Conservation (phyloP, 2,797 vertebrate genomes). For the Natrix natrix region DNA sequence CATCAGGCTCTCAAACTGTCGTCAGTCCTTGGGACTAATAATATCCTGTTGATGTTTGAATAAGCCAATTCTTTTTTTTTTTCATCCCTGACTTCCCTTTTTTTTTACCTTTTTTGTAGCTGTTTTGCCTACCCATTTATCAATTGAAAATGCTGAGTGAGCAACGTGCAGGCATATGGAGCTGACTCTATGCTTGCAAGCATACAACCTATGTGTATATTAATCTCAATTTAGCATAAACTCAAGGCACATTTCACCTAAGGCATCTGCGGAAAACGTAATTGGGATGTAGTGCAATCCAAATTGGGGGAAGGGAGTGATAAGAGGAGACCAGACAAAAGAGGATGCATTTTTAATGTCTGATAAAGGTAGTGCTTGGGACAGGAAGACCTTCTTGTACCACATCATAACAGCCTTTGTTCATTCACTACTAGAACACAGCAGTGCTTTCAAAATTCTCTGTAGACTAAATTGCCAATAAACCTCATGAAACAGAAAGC, state of each 20-base stretch:
- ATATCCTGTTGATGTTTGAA: slow-evolving; percentile 74
- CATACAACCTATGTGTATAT: not conserved
- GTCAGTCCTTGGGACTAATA: slow-evolving; percentile 70
- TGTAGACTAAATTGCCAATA: not conserved
- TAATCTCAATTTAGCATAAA: slow-evolving; percentile 1
- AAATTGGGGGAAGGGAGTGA: not conserved
- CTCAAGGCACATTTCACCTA: not conserved
- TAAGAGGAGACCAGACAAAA: not conserved
- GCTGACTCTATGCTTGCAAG: not conserved
- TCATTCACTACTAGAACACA: not conserved
- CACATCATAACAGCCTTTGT: not conserved
- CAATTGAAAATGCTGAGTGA: not conserved
- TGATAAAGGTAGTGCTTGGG: not conserved
- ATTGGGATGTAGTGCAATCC: not conserved
- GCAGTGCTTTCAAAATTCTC: not conserved
- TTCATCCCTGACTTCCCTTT: not conserved
- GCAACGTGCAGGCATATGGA: not conserved
- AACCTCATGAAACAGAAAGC: not conserved
- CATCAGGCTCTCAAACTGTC: slow-evolving; percentile 68
- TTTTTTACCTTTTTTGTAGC: not conserved
- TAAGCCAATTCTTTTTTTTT: slow-evolving; percentile 26
- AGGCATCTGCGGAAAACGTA: not conserved
- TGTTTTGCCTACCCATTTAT: not conserved
- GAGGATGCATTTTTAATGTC: not conserved
- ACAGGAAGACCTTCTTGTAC: not conserved